These are phyloP conservation scores for Heloderma charlesbogerti DNA, from an alignment of 2,113 vertebrate genomes.

Conservation along the genomic window DNA sequence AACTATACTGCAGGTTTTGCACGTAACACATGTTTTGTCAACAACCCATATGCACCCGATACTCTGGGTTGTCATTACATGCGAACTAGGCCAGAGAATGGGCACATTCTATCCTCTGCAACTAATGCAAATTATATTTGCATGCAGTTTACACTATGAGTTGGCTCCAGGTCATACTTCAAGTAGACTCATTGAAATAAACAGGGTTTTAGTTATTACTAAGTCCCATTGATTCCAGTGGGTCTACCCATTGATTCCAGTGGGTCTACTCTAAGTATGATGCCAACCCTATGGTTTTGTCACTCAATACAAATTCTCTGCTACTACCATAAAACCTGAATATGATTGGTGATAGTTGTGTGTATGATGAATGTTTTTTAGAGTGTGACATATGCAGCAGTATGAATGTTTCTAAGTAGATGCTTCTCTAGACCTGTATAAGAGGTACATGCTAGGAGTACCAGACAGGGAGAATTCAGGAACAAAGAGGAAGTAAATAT, in stretches of 20 bases:
- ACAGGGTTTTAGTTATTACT: too few relatives aligned
- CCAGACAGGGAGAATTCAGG: not conserved
- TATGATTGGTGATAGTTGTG: too few relatives aligned
- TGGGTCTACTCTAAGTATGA: not conserved
- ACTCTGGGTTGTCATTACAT: too few relatives aligned
- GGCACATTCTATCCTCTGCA: not conserved
- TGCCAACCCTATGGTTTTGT: too few relatives aligned
- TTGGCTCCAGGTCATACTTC: not conserved
- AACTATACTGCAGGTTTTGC: too few relatives aligned
- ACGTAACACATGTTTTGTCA: too few relatives aligned
- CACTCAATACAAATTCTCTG: not conserved
- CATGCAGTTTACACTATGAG: too few relatives aligned
- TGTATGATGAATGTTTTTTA: not conserved
- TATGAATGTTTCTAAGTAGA: not conserved
- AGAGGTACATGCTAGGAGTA: not conserved
- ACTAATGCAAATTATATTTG: not conserved
- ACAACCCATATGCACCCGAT: too few relatives aligned
- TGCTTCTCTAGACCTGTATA: not conserved
- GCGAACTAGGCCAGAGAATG: not conserved
- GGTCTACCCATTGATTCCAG: not conserved
- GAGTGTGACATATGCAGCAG: not conserved
- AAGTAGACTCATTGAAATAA: not conserved
- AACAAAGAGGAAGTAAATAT: not conserved
- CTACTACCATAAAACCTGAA: not conserved
- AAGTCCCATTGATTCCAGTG: too few relatives aligned